Conservation (phyloP, 1,140 invertebrate species). For the Ericerus pela region DNA sequence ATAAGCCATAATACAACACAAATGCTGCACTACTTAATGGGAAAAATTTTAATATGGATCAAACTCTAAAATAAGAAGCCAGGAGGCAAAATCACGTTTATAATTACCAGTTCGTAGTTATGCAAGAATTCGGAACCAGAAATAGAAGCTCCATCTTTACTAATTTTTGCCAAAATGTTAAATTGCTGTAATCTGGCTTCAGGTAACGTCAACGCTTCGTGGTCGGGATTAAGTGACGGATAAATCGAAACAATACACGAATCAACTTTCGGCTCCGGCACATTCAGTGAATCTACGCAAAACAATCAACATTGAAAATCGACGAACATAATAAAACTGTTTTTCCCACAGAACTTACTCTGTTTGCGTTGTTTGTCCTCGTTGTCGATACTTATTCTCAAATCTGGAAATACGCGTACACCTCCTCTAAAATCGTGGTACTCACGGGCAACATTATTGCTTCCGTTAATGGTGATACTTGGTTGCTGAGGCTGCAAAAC, state of each 20-base stretch:
- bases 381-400: conserved; percentile 47
- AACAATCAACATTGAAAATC: neutral
- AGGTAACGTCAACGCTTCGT: conserved; percentile 68
- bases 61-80: too few relatives aligned
- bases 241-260: conserved; percentile 83
- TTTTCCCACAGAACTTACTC: conserved; percentile 23
- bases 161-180: conserved; percentile 58
- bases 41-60: neutral
- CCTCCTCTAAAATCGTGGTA: conserved; percentile 72
- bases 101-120: conserved; percentile 61
- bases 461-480: conserved; percentile 67
- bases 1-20: too few relatives aligned
- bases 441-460: conserved; percentile 62
- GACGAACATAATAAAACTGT: neutral
- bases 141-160: conserved; percentile 67
- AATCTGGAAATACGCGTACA: conserved; percentile 67
- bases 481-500: conserved; percentile 72
- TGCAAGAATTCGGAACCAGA: conserved; percentile 68
- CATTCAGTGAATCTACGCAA: conserved; percentile 21
- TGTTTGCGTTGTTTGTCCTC: conserved; percentile 30
- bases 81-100: too few relatives aligned
- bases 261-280: conserved; percentile 47
- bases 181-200: conserved; percentile 53
- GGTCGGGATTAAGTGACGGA: conserved; percentile 84
- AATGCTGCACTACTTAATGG: too few relatives aligned